Base-by-base conservation (phyloP, 2,888 invertebrate genomes). In the Ferdinandea cuprea region DNA sequence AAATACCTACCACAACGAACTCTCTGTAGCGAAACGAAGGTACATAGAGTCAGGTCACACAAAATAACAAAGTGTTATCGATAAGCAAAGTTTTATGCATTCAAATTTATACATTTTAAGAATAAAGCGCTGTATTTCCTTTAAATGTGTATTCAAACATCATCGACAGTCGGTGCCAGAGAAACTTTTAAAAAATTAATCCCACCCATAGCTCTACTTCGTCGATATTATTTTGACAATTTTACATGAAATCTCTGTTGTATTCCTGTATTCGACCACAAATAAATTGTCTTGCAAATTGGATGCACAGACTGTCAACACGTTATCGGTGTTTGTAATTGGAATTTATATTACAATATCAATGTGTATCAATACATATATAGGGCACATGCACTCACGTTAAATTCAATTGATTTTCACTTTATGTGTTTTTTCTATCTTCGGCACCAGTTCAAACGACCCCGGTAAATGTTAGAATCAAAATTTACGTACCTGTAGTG, bases 401-500 rank as follows among this genome's bases (percentile, higher is more conserved):
- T 19, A 58, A 50, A 52, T 52, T 58, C 58, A 72, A 66, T 72
- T 79, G 72, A 52, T 59, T 30, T 52, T 35, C 50, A 19, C 28
- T n/a, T n/a, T n/a, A n/a, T 56, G 37, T 40, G 63, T 56, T 15
- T 48, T 35, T 15, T 21, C 40, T 44, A 13, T 54, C 50, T 28
- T 61, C 46, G 44, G 52, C 50, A 13, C 15, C 13, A 40, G 17
- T 35, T 40, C 50, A 30, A 9, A 28, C 19, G 15, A 13, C 37
- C 17, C 19, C 8, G 46, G 37, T 63, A 40, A 42, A 52, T 58
- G 32, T 69, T 48, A 63, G 35, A 76, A 80, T 76, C 46, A 66
- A 72, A 56, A 74, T 77, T 48, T 68, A 85, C 71, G 13, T 92
- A 96, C 96, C 95, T 96, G 96, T 86, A 96, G 92, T 66, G 95